These are phyloP conservation scores for Lutjanus campechanus DNA, from an alignment of 2,797 vertebrate genomes.

Conservation along the genomic window DNA sequence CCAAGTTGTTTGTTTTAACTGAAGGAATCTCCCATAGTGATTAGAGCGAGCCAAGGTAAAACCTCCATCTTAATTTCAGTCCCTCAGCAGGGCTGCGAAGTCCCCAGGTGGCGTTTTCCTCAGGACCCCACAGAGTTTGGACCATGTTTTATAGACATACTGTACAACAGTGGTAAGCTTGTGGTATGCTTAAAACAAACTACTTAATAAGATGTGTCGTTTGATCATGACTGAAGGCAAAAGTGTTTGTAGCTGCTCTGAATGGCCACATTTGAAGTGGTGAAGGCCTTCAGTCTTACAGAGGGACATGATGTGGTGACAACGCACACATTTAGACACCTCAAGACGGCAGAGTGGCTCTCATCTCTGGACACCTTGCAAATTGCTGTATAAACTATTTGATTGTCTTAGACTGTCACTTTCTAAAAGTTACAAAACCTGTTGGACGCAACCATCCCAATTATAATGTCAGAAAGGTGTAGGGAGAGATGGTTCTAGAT, in stretches of 20 bases:
- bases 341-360: background rate
- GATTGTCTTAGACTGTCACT: background rate
- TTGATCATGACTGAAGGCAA: background rate
- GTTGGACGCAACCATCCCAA: background rate
- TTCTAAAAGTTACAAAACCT: background rate
- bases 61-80: constrained; percentile 15
- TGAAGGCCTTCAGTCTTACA: background rate
- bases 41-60: constrained; percentile 51
- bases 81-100: background rate
- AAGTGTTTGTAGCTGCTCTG: background rate
- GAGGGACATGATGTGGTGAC: background rate
- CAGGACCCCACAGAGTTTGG: background rate
- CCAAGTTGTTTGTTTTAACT: constrained; percentile 46
- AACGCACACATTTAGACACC: background rate
- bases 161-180: background rate
- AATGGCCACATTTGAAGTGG: background rate
- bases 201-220: background rate
- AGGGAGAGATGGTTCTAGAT: no score
- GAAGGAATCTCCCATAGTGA: constrained; percentile 38
- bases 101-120: background rate
- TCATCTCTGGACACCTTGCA: background rate
- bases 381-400: background rate
- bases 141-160: background rate
- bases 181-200: constrained; percentile 12
- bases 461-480: background rate